Base-by-base conservation (phyloP, 2,888 invertebrate genomes). In the Drosophila flavopinicola region DNA sequence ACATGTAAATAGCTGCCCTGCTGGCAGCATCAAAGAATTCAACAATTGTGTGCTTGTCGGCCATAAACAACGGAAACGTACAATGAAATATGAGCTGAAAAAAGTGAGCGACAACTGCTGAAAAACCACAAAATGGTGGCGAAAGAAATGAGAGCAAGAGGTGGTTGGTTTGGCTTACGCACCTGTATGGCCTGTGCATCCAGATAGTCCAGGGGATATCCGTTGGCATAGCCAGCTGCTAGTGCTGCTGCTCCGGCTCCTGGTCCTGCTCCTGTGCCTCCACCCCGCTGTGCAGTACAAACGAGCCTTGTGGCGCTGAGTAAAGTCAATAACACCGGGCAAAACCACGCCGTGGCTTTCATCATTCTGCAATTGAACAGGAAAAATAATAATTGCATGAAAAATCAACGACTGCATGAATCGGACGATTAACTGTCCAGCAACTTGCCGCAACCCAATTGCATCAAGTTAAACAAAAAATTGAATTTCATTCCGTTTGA, bases 291-390 rank as follows among this genome's bases (percentile, higher is more conserved):
- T 64, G 90, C 89, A 65, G 90, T 89, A 70, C 88, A 90, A 69
- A 90, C 89, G 69, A 90, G 88, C 73, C 90, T 87, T 60, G 88
- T 88, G 74, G 88, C 88, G 73, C 90, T 90, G 67, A 91, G 87
- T 78, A 91, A 86, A 78, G 89, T 90, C 77, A 91, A 80, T 70
- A 91, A 75, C 57, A 91, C 85, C 73, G 91, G 90, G 75, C 90
- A 91, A 76, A 91, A 90, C 90, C 90, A 90, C 88, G 91, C 86
- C 80, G 90, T 89, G 85, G 91, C 88, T 90, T 91, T 91, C 91
- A 91, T 90, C 90, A 77, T 83, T 68, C 86, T 85, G 84, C 10
- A 69, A 65, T 56, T 57, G 68, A 20, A 35, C n/a, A 52, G 39
- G 13, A 53, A 30, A 13, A 29, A 48, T 15, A 30, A 35, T 73